Base-by-base conservation (phyloP, 2,797 vertebrate genomes). In the Sternotherus odoratus region DNA sequence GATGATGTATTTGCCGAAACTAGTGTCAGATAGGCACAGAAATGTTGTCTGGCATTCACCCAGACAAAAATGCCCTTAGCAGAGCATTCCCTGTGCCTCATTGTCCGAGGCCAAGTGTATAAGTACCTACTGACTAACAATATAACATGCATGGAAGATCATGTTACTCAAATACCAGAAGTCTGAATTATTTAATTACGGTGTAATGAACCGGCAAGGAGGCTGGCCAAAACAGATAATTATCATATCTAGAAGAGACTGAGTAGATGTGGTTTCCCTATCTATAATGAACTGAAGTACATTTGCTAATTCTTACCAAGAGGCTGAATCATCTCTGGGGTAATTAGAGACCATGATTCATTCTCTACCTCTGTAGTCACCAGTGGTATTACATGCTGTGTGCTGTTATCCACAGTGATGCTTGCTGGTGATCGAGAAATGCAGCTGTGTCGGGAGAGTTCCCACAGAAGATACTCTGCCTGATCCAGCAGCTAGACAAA, bases 331-430 rank as follows among this genome's bases (percentile, higher is more conserved):
- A 87, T 92, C 92, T 82, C 83, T 11, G 17, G 81, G 49, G 85
- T 88, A 79, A 96, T 79, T 86, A 82, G 75, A 75, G 49, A 85
- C 75, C 72, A 8, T 57, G 72, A 33, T 72, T 87, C 77, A 43
- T 13, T 56, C 43, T 30, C 26, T 77, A 49, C 15, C 33, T 77
- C 13, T 49, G 8, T 9, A 15, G 24, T 49, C 24, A 19, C 46
- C 46, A 30, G 46, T 46, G 26, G 49, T 77, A 33, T 30, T 46
- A 49, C 30, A 33, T 5, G 75, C 15, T 78, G 57, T 82, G 82
- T 81, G 84, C 72, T 56, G 77, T 91, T 92, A 69, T 50, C 93
- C 83, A 43, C 94, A 93, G 94, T 95, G 88, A 74, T 8, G 17
- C 9, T 39, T 66, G 74, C 54, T 88, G 54, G 89, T 85, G 91